Conservation (phyloP, 2,113 vertebrate species). For the Coracopsis vasa region DNA sequence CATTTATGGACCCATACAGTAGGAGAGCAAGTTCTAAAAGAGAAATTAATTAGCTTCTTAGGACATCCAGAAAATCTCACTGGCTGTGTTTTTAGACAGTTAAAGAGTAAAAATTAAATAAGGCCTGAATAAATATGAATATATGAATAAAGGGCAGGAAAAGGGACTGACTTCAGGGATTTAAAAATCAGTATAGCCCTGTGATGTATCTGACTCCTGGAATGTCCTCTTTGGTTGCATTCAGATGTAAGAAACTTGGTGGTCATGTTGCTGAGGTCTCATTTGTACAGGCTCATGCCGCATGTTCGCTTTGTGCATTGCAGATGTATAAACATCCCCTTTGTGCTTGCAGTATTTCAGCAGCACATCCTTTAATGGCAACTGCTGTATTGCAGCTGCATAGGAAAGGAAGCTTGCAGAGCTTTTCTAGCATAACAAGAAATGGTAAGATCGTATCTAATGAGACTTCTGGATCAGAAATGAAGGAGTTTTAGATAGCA, state of each 20-base stretch:
- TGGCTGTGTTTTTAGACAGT: not conserved
- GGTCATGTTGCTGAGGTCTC: not conserved
- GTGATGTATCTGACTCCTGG: not conserved
- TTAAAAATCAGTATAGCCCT: not conserved
- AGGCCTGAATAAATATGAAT: not conserved
- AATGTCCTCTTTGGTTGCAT: not conserved
- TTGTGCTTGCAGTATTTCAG: not conserved
- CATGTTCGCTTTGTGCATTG: not conserved
- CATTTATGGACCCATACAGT: not conserved
- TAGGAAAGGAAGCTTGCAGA: not conserved
- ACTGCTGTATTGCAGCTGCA: not conserved
- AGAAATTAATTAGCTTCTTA: not conserved
- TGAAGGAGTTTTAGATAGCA: conserved; percentile 32
- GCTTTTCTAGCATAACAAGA: not conserved
- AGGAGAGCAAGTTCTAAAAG: not conserved
- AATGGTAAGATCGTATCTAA: not conserved
- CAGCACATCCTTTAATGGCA: not conserved
- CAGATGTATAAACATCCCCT: not conserved
- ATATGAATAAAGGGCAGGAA: not conserved
- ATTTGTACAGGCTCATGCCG: not conserved
- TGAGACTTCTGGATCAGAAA: conserved; percentile 44
- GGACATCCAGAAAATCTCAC: not conserved
- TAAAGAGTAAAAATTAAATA: not conserved
- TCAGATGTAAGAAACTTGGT: not conserved
- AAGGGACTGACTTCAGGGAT: not conserved